Conservation (phyloP, 2,888 invertebrate genomes). For the Lycaena phlaeas region DNA sequence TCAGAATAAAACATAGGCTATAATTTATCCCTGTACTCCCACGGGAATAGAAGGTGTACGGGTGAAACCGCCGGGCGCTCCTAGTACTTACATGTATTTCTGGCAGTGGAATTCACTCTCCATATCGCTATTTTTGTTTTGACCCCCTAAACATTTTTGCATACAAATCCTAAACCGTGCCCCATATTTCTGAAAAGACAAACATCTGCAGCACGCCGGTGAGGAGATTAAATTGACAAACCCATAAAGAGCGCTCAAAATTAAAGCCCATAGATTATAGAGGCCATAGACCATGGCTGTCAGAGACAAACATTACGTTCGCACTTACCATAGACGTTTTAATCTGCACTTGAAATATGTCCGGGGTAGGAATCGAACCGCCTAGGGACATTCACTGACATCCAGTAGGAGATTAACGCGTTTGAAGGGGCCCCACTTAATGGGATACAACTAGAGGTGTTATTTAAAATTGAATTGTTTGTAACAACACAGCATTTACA, state of each 20-base stretch:
- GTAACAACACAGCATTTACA: no score
- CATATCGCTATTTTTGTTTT: no score
- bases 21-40: no score
- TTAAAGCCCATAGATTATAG: conserved; percentile 52
- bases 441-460: conserved; percentile 18
- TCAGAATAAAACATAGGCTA: no score
- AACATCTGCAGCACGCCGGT: conserved; percentile 33
- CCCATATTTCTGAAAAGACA: conserved; percentile 17
- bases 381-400: conserved; percentile 38
- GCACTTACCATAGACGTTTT: conserved; percentile 55
- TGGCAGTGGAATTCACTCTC: no score
- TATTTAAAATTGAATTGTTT: no score
- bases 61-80: no score
- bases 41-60: no score
- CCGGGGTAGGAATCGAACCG: conserved; percentile 32
- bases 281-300: conserved; percentile 46
- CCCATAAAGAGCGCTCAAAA: conserved; percentile 47
- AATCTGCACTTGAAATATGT: conserved; percentile 70
- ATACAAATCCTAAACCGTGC: no score
- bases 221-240: conserved; percentile 34
- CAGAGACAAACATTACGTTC: conserved; percentile 57
- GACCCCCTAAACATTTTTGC: no score
- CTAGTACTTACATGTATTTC: no score
- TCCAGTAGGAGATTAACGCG: conserved; percentile 45
- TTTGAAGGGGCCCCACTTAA: conserved; percentile 27